Evolutionary conservation across 2,888 invertebrate species (phyloP).

Genomic region (Leuctra nigra): DNA sequence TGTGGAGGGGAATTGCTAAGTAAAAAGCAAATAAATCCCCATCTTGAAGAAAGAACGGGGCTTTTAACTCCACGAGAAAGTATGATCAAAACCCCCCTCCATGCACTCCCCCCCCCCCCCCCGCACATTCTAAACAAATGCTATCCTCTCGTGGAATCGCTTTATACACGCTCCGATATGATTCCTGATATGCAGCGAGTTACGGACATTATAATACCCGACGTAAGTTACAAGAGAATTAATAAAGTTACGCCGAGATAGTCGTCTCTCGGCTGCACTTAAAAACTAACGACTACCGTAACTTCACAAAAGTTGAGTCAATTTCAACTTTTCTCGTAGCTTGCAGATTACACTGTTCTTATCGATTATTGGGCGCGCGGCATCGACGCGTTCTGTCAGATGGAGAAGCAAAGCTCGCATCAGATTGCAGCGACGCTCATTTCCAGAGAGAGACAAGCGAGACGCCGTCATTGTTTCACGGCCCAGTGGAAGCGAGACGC

Average conservation of each 20-base stretch:
- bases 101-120: no score
- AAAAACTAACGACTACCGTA: constrained; percentile 16
- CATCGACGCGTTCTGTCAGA: constrained; percentile 4
- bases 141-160: no score
- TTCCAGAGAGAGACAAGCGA: neutral
- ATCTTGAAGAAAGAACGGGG: no score
- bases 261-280: constrained; percentile 16
- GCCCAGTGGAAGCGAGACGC: no score
- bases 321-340: constrained; percentile 16
- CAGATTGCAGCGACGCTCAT: constrained; percentile 1
- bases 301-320: constrained; percentile 16
- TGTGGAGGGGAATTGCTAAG: no score
- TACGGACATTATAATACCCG: neutral
- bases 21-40: no score
- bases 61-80: no score
- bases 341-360: constrained; percentile 9
- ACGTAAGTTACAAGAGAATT: constrained; percentile 4
- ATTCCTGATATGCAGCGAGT: constrained; percentile 2
- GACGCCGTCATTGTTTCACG: no score
- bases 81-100: no score
- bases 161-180: constrained; percentile 1
- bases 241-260: constrained; percentile 12
- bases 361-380: constrained; percentile 7
- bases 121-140: no score
- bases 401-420: neutral